phyloP scores from a whole-genome alignment of 2,797 vertebrate genomes.

The Chaenodraco wilsoni region DNA sequence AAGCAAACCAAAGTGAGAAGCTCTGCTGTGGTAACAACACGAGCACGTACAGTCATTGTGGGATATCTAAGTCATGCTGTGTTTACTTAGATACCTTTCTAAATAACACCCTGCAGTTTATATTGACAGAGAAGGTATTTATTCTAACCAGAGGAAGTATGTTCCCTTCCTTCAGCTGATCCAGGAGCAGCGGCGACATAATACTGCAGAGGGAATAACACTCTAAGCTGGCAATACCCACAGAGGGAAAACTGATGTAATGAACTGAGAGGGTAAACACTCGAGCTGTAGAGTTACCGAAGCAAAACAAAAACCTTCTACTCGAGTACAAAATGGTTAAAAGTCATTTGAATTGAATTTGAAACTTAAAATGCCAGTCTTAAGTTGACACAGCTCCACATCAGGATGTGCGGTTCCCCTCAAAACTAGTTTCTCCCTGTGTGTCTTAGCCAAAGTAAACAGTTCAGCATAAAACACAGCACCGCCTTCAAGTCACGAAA shows the following conservation, averaged over 20 bases:
- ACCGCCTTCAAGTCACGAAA: conserved; percentile 42
- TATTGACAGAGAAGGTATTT: not conserved
- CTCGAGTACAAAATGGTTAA: not conserved
- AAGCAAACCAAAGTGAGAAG: no score
- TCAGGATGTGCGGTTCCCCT: not conserved
- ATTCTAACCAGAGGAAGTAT: not conserved
- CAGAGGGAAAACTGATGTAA: conserved; percentile 1
- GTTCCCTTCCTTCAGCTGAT: not conserved
- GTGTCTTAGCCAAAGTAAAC: conserved; percentile 40
- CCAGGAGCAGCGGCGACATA: conserved; percentile 12
- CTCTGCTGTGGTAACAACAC: not conserved
- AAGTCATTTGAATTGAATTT: not conserved
- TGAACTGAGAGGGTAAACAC: not conserved
- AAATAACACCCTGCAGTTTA: not conserved
- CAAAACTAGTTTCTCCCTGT: conserved; percentile 19
- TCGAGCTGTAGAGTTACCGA: not conserved
- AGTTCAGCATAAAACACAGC: conserved; percentile 4
- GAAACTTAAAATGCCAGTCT: not conserved
- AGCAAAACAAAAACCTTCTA: not conserved
- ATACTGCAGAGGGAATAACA: conserved; percentile 18
- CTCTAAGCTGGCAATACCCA: not conserved
- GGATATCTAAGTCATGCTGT: conserved; percentile 1
- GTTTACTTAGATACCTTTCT: not conserved
- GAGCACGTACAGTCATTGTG: not conserved
- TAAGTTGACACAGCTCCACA: conserved; percentile 13